Evolutionary conservation across 2,113 vertebrate species (phyloP).

Genomic region (Ploceus nigricollis): DNA sequence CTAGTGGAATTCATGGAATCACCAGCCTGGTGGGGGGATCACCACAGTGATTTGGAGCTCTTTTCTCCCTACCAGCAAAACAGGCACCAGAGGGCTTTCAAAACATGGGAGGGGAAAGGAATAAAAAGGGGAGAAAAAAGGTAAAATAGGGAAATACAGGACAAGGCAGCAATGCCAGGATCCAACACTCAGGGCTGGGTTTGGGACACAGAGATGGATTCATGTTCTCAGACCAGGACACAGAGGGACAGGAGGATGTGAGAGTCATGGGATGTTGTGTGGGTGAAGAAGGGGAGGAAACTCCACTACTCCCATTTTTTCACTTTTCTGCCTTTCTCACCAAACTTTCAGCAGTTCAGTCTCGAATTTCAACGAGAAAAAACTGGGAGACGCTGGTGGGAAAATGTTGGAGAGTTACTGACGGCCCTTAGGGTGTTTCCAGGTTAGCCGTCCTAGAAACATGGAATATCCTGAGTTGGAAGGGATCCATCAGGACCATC

Average conservation of each 20-base stretch:
- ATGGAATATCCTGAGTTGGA: background rate
- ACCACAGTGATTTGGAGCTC: fast-evolving
- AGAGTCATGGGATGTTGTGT: background rate
- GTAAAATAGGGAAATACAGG: background rate
- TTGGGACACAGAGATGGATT: fast-evolving
- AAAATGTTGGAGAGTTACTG: background rate
- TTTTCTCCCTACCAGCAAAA: background rate
- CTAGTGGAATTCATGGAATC: background rate
- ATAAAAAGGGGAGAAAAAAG: background rate
- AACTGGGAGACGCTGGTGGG: background rate
- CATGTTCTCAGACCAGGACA: background rate
- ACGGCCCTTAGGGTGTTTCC: background rate
- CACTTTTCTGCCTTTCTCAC: background rate
- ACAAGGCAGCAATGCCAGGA: background rate
- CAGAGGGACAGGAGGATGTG: background rate
- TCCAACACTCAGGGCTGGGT: background rate
- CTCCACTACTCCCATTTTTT: background rate
- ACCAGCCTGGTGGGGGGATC: background rate
- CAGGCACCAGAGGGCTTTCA: background rate
- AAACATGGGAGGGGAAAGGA: background rate
- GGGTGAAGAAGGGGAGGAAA: background rate
- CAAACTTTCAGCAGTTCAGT: background rate
- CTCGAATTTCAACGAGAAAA: background rate
- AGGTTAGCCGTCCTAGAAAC: background rate
- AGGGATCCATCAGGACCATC: background rate